Evolutionary conservation across 1,140 invertebrate species (phyloP).

Genomic region (Chionoecetes opilio): DNA sequence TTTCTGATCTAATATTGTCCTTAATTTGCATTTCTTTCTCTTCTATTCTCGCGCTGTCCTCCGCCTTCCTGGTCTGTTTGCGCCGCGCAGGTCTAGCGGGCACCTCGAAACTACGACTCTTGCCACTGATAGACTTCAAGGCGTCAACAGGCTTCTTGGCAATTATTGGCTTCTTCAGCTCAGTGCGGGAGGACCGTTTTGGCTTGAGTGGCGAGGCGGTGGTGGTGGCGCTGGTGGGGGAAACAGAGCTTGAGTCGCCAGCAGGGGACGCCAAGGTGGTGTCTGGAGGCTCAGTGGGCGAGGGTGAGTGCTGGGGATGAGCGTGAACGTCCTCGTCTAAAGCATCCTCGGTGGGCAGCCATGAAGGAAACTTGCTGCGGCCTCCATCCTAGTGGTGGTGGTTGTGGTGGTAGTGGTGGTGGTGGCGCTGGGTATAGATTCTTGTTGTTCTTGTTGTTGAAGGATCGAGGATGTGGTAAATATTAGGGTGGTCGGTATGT

Average conservation of each 20-base stretch:
- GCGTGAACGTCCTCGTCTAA: constrained; percentile 17
- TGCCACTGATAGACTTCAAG: neutral
- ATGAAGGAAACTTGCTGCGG: neutral
- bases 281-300: neutral
- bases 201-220: neutral
- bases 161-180: neutral
- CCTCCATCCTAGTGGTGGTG: neutral
- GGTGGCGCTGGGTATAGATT: neutral
- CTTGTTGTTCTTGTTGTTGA: neutral
- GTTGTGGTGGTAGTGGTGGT: neutral
- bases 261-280: neutral
- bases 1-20: neutral
- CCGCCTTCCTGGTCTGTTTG: neutral
- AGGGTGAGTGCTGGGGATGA: neutral
- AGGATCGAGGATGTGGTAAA: neutral
- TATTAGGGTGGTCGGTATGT: neutral
- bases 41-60: neutral
- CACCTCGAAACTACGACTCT: neutral
- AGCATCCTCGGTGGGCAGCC: neutral
- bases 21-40: neutral
- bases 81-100: neutral
- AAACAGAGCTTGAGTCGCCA: neutral
- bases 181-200: neutral
- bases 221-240: neutral
- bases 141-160: neutral